A percentile compares a stretch with the other conserved stretches of the same genome.
phyloP scores from a whole-genome alignment of 2,888 invertebrate genomes.

The Rhagonycha lutea region DNA sequence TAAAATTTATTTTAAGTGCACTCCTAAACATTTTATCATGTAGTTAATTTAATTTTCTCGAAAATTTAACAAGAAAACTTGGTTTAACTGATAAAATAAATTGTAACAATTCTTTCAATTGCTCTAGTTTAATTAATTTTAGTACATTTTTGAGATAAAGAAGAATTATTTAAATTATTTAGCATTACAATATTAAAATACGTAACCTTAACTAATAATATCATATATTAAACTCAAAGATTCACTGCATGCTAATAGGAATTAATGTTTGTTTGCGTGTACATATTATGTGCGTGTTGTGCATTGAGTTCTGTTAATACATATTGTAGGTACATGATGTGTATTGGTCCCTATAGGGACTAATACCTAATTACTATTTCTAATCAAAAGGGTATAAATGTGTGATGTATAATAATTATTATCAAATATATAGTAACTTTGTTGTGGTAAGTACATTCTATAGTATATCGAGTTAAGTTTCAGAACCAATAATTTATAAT shows the following conservation, averaged over 20 bases:
- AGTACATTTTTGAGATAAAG: not conserved
- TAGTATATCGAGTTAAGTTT: not conserved
- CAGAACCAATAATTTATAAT: no score
- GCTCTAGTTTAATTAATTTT: not conserved
- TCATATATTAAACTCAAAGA: not conserved
- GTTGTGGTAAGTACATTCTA: not conserved
- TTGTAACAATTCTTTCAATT: not conserved
- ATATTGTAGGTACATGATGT: not conserved
- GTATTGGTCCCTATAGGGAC: not conserved
- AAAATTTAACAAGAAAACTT: not conserved
- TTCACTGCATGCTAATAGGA: not conserved
- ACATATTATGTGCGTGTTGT: not conserved
- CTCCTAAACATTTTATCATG: not conserved
- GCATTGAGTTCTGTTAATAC: not conserved
- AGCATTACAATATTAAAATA: not conserved
- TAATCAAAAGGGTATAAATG: not conserved
- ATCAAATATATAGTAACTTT: not conserved
- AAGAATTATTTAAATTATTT: not conserved
- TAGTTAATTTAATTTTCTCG: not conserved
- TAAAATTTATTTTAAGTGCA: not conserved
- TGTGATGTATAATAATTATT: not conserved
- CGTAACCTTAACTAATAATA: not conserved
- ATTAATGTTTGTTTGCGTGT: not conserved
- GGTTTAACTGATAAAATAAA: not conserved
- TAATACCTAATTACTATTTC: not conserved